These are phyloP conservation scores for Bombus picipes DNA, from an alignment of 1,140 invertebrate genomes.

Conservation along the genomic window DNA sequence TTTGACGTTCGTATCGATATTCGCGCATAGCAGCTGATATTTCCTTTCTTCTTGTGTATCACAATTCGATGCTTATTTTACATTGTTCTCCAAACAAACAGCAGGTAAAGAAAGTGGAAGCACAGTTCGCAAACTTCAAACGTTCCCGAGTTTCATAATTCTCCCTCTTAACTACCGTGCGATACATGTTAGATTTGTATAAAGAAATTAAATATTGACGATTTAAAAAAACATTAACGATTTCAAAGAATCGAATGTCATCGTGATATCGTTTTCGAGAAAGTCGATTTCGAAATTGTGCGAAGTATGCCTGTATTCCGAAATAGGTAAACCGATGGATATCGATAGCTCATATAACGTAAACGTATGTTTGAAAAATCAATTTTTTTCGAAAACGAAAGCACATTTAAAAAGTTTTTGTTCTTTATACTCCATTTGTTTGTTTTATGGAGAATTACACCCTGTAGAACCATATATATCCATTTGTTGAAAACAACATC, in stretches of 20 bases:
- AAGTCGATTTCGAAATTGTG: background rate
- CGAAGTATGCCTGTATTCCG: background rate
- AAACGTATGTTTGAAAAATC: no score
- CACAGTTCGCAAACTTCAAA: background rate
- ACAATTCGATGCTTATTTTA: background rate
- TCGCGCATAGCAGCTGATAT: background rate
- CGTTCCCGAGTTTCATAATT: background rate
- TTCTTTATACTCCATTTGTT: background rate
- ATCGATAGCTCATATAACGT: no score
- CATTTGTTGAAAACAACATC: background rate
- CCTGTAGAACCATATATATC: background rate
- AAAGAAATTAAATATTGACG: no score
- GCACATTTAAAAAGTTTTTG: background rate
- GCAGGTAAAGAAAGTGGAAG: no score
- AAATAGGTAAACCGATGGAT: no score
- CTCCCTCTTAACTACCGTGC: background rate
- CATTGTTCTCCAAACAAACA: background rate
- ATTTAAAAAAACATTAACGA: no score
- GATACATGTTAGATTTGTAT: no score
- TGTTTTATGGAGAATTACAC: background rate
- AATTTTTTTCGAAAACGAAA: background rate
- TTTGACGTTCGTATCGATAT: slow-evolving; percentile 18
- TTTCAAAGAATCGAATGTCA: background rate
- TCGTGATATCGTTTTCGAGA: background rate
- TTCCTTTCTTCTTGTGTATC: background rate